These are phyloP conservation scores for Chrysochloris asiatica DNA, from an alignment of 2,113 vertebrate genomes.

Conservation along the genomic window DNA sequence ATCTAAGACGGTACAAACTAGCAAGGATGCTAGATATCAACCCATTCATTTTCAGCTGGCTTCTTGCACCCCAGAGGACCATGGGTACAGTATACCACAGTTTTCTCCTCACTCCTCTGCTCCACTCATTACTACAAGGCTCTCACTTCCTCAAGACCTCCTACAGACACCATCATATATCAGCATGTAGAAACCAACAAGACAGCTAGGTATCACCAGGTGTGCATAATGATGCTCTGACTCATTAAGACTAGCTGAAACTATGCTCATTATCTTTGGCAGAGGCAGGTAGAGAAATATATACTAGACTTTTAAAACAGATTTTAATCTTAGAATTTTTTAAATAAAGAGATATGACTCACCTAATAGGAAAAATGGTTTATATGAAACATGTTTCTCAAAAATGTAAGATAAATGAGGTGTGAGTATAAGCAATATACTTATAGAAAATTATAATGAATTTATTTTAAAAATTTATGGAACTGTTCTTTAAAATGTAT, in stretches of 20 bases:
- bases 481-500: not conserved
- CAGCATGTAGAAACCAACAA: not conserved
- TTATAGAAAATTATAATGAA: not conserved
- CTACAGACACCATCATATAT: not conserved
- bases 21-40: not conserved
- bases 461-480: not conserved
- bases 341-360: constrained; percentile 38
- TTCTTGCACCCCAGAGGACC: not conserved
- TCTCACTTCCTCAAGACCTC: not conserved
- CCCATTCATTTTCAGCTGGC: not conserved
- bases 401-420: not conserved
- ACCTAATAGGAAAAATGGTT: constrained; percentile 12
- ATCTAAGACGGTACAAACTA: not conserved
- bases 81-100: not conserved
- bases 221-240: not conserved
- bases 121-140: not conserved
- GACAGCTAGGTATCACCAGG: not conserved
- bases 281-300: not conserved
- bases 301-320: not conserved
- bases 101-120: not conserved
- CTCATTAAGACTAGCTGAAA: constrained; percentile 12
- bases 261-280: not conserved
- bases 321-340: constrained; percentile 10
- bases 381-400: constrained; percentile 20
- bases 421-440: not conserved